Evolutionary conservation across 2,888 invertebrate species (phyloP).

Genomic region (Agrochola lota): DNA sequence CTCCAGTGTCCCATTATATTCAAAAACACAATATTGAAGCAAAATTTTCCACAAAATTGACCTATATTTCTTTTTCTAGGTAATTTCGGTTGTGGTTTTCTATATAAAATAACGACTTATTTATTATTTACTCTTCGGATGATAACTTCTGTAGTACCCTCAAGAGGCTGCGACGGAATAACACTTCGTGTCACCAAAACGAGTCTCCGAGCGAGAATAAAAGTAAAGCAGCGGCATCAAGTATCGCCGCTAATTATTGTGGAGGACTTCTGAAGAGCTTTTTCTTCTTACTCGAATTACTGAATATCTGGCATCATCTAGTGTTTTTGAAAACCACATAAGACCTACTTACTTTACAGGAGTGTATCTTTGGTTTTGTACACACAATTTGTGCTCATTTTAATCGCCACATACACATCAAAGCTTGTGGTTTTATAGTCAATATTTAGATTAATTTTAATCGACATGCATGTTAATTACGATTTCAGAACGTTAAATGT

Average conservation of each 20-base stretch:
- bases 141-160: conserved; percentile 43
- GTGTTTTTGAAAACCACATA: neutral
- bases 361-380: neutral
- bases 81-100: neutral
- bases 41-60: neutral
- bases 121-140: conserved; percentile 48
- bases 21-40: neutral
- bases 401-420: neutral
- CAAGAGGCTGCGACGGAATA: conserved; percentile 47
- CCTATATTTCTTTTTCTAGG: neutral
- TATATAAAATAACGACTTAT: conserved; percentile 35
- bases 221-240: conserved; percentile 57
- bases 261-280: conserved; percentile 26
- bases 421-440: neutral
- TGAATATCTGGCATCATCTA: neutral
- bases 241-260: conserved; percentile 55
- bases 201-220: conserved; percentile 57
- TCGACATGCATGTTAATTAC: conserved; percentile 2
- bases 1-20: neutral
- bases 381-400: neutral
- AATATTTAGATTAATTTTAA: conserved; percentile 13
- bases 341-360: neutral
- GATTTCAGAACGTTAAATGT: conserved; percentile 39
- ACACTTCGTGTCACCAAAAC: conserved; percentile 51
- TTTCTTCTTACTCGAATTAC: conserved; percentile 26